Percentiles rank a stretch among this genome's conserved stretches.
phyloP scores from a whole-genome alignment of 2,797 vertebrate species.

The Pristis pectinata region DNA sequence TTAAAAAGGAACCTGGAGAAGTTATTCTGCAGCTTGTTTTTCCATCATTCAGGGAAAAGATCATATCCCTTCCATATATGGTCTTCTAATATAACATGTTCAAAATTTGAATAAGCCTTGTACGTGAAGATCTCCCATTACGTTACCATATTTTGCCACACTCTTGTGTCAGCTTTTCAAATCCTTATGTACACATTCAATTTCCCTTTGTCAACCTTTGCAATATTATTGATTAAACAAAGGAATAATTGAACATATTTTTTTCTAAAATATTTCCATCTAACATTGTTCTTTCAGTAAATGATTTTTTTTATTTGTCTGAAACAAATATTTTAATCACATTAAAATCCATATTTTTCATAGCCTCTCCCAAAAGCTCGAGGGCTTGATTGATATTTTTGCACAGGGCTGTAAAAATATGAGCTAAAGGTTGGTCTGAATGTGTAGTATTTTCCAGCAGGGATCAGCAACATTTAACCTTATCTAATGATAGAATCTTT shows the following conservation, averaged over 20 bases:
- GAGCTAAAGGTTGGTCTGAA: neutral
- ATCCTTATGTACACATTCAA: neutral
- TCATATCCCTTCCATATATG: too few relatives aligned
- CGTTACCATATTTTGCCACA: neutral
- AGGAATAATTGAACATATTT: neutral
- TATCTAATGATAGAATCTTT: neutral
- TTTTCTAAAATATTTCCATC: neutral
- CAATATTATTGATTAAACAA: neutral
- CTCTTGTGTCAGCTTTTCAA: neutral
- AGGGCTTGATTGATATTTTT: neutral
- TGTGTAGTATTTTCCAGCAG: neutral
- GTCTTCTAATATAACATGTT: neutral
- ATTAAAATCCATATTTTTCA: neutral
- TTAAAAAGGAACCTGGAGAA: too few relatives aligned
- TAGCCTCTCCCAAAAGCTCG: neutral
- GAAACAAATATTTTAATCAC: neutral
- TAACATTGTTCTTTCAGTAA: neutral
- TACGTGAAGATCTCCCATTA: neutral
- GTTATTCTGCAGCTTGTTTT: too few relatives aligned
- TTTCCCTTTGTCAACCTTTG: neutral
- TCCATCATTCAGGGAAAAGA: too few relatives aligned
- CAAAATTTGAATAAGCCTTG: neutral
- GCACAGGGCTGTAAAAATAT: neutral
- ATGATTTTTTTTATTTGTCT: neutral
- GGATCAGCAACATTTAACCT: neutral